Evolutionary conservation across 2,888 invertebrate genomes (phyloP), one percentile per base, ranked within the genome.

Genomic region (Allygus modestus): DNA sequence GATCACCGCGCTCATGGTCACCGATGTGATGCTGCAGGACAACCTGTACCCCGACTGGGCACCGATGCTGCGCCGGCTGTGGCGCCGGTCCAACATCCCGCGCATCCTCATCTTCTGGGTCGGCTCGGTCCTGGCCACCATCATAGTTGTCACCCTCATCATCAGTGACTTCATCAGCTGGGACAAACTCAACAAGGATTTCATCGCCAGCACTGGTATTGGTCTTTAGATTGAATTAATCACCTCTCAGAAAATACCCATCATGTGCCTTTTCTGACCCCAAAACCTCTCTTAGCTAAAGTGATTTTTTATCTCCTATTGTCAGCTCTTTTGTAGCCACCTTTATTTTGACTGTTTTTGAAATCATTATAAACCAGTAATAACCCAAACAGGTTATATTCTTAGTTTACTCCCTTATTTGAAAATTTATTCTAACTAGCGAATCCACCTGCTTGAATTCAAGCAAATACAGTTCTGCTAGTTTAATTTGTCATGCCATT

Each of bases 11-110:
- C 91, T 92, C 89, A 92, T 92, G 91, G 91, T 92, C 33, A 92
- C 92, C 61, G 92, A 92, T 87, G 91, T 92, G 88, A 92, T 92
- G 92, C 90, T 92, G 7, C 92, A 92, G 87, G 92, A 92, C 88
- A 91, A 90, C 86, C 89, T 92, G 23, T 92, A 92, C 87, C 91
- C 92, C 0, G 88, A 89, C 73, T 92, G 92, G 92, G 91, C 91
- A 0, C 88, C 88, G 37, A 81, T 86, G 17, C 86, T 88, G 71
- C 84, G 89, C 20, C 77, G 85, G 28, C 71, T 89, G 23, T 92
- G 91, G 91, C 89, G 91, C 88, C 89, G 89, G 71, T 89, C 89
- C 46, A 90, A 90, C 41, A 88, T 89, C 20, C 90, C 90, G 54
- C 89, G 92, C n/a, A 91, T 92, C 86, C 89, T 91, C 26, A 89